These are phyloP conservation scores for Drosophila eugracilis DNA, from an alignment of 1,140 invertebrate species.

Conservation along the genomic window DNA sequence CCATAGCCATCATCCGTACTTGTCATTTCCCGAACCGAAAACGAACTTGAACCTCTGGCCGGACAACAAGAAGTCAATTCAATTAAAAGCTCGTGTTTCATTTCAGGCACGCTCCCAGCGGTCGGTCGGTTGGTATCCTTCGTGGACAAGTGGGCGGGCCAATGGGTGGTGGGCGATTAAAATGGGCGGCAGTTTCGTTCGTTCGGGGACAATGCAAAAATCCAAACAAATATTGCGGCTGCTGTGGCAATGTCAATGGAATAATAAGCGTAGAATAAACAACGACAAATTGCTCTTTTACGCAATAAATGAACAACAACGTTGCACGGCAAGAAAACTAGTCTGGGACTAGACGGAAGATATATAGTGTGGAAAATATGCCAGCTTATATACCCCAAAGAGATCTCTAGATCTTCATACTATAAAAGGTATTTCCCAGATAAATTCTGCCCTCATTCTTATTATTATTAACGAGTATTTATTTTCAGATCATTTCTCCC, in stretches of 20 bases:
- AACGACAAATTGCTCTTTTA: constrained; percentile 43
- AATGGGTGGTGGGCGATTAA: background rate
- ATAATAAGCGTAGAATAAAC: constrained; percentile 51
- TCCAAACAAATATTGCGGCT: constrained; percentile 37
- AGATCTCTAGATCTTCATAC: too few relatives aligned
- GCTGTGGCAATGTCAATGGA: constrained; percentile 28
- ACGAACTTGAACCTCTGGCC: constrained; percentile 10
- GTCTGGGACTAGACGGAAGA: background rate
- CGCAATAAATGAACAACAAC: constrained; percentile 35
- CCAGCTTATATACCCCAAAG: too few relatives aligned
- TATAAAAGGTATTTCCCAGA: too few relatives aligned
- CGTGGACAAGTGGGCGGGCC: constrained; percentile 2
- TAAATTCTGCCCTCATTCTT: too few relatives aligned
- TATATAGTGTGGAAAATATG: too few relatives aligned
- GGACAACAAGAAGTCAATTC: constrained; percentile 43
- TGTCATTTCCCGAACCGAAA: background rate
- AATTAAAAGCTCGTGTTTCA: constrained; percentile 65
- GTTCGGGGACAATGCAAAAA: constrained; percentile 33
- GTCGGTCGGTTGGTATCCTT: constrained; percentile 1
- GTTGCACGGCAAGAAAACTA: background rate
- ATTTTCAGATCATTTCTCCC: background rate
- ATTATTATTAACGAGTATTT: too few relatives aligned
- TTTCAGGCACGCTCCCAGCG: constrained; percentile 31
- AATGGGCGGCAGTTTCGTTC: background rate
- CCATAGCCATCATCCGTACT: too few relatives aligned